Evolutionary conservation across 2,797 vertebrate species (phyloP).

Genomic region (Meriones psammophilus): DNA sequence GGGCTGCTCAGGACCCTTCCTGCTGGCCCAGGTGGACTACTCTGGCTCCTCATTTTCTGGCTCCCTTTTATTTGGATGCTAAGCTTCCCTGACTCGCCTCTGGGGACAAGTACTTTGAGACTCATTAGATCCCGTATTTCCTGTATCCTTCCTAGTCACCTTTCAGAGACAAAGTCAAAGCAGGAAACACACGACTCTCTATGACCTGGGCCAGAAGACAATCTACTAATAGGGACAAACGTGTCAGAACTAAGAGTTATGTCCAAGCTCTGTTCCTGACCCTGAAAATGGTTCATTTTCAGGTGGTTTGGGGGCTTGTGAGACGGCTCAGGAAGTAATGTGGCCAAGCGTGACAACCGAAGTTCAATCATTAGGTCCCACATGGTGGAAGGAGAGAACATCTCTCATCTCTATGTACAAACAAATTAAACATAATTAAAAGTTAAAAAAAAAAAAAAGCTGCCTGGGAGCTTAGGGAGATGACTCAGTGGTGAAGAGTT

Average conservation of each 20-base stretch:
- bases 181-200: background rate
- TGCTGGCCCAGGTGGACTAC: background rate
- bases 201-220: background rate
- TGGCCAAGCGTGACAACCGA: background rate
- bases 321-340: fast-evolving
- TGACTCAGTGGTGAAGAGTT: background rate
- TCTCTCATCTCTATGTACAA: background rate
- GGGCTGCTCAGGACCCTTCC: background rate
- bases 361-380: background rate
- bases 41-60: background rate
- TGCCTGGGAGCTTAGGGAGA: background rate
- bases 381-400: background rate
- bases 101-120: constrained; percentile 4
- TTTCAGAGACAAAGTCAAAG: background rate
- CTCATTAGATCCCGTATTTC: background rate
- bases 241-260: background rate
- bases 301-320: background rate
- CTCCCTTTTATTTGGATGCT: background rate
- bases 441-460: background rate
- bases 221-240: background rate
- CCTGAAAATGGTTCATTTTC: background rate
- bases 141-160: background rate
- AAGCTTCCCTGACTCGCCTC: background rate
- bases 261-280: background rate
- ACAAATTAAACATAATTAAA: background rate